Evolutionary conservation across 2,888 invertebrate genomes (phyloP).

Genomic region (Tipula lateralis): DNA sequence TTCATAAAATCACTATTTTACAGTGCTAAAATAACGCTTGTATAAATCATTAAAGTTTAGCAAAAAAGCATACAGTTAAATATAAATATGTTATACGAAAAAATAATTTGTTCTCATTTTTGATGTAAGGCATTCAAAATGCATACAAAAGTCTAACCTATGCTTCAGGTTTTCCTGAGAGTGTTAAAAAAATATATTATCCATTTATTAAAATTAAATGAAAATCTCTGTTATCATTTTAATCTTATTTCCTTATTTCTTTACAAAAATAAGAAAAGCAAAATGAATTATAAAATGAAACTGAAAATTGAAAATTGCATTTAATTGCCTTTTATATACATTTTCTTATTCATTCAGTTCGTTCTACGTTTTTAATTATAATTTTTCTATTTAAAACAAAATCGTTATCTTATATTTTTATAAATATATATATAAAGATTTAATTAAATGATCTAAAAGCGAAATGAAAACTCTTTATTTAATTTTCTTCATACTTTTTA

Average conservation of each 20-base stretch:
- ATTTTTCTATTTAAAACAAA: not conserved
- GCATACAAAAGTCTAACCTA: too few species aligned
- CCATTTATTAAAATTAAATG: not conserved
- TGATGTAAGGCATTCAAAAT: too few species aligned
- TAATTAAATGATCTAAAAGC: not conserved
- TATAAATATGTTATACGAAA: too few species aligned
- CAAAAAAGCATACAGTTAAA: too few species aligned
- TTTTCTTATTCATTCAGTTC: not conserved
- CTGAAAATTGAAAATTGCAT: not conserved
- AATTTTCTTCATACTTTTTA: not conserved
- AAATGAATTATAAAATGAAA: not conserved
- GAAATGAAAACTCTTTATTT: not conserved
- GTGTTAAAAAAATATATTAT: not conserved
- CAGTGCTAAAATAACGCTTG: too few species aligned
- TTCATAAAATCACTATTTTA: too few species aligned
- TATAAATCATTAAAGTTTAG: too few species aligned
- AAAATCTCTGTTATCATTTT: not conserved
- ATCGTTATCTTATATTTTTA: not conserved
- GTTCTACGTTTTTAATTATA: not conserved
- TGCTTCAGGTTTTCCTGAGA: not conserved
- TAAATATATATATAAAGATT: not conserved
- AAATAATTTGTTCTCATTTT: too few species aligned
- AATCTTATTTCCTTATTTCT: not conserved
- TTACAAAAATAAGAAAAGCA: not conserved
- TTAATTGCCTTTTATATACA: not conserved